phyloP scores from a whole-genome alignment of 2,888 invertebrate genomes.

The Acrobasis consociella region DNA sequence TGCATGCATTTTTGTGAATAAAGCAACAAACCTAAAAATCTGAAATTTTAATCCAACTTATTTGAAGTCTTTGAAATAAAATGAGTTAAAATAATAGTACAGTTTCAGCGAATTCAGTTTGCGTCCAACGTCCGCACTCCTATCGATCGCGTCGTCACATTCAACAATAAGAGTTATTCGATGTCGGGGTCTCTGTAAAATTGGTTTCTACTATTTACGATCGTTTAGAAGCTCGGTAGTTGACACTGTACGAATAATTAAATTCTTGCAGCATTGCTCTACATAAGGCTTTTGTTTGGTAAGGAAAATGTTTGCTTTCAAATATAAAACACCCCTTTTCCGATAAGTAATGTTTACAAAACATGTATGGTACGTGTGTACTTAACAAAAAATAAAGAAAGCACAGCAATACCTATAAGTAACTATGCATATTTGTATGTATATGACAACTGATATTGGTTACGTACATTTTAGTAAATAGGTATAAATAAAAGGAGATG shows the following conservation, averaged over 20 bases:
- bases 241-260: not conserved
- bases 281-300: too few species aligned
- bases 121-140: conserved; percentile 5
- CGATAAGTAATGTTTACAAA: too few species aligned
- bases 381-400: too few species aligned
- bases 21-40: too few species aligned
- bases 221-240: conserved; percentile 6
- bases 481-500: not conserved
- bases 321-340: too few species aligned
- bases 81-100: not conserved
- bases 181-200: conserved; percentile 10
- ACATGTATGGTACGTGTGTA: too few species aligned
- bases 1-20: not conserved
- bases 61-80: not conserved
- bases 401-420: too few species aligned
- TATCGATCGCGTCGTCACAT: conserved; percentile 20
- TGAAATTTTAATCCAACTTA: not conserved
- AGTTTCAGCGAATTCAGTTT: not conserved
- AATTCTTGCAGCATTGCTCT: not conserved
- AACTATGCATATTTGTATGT: too few species aligned
- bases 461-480: not conserved
- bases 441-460: too few species aligned
- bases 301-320: too few species aligned
- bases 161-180: conserved; percentile 18
- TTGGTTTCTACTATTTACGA: conserved; percentile 12